These are phyloP conservation scores for Callinectes sapidus DNA, from an alignment of 2,888 invertebrate species.

Conservation along the genomic window DNA sequence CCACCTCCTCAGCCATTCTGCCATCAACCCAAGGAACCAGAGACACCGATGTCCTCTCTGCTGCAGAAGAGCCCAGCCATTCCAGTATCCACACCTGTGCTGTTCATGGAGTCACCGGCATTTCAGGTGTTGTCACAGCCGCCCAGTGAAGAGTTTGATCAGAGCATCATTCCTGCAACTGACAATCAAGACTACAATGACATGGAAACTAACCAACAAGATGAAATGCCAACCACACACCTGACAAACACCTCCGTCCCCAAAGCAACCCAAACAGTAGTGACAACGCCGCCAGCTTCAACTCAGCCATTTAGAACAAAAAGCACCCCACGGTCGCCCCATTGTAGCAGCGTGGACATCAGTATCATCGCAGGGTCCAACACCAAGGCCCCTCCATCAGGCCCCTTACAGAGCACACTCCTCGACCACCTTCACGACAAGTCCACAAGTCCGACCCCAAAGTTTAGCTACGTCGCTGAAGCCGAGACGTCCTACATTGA, in stretches of 20 bases:
- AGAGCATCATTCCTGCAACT: not conserved
- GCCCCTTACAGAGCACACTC: not conserved
- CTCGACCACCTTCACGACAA: not conserved
- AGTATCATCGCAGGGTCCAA: not conserved
- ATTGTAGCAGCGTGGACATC: not conserved
- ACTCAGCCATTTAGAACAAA: not conserved
- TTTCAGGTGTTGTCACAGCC: not conserved
- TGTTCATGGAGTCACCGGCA: not conserved
- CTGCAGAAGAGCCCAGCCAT: not conserved
- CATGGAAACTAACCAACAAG: not conserved
- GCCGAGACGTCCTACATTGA: not conserved
- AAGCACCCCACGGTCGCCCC: not conserved
- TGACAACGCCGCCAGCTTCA: not conserved
- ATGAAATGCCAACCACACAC: not conserved
- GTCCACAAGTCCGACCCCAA: not conserved
- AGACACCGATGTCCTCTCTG: not conserved
- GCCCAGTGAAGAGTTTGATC: not conserved
- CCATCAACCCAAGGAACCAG: not conserved
- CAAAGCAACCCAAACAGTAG: not conserved
- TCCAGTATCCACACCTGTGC: not conserved
- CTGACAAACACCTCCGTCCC: not conserved
- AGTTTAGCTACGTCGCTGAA: not conserved
- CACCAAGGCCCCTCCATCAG: not conserved
- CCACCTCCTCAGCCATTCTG: not conserved
- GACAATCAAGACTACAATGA: not conserved